Evolutionary conservation across 2,797 vertebrate species (phyloP).

Genomic region (Poecile montanus): DNA sequence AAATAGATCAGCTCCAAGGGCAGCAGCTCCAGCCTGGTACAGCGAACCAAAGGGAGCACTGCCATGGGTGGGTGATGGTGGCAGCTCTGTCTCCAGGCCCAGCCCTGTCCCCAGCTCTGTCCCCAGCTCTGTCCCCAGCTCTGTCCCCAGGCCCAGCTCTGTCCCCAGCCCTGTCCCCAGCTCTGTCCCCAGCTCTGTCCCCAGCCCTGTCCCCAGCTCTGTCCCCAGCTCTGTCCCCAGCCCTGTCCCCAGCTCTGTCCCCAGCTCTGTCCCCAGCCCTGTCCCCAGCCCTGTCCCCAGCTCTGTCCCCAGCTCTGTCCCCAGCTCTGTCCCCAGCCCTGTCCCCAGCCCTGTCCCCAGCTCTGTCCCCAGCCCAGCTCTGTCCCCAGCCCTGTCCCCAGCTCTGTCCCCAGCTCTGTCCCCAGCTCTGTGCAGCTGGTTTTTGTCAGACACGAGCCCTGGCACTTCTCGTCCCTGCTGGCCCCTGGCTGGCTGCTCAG

Average conservation of each 20-base stretch:
- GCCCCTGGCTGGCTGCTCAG: slow-evolving; percentile 46
- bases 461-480: not conserved
- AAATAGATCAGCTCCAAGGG: not conserved
- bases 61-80: not conserved
- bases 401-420: not conserved
- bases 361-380: not conserved
- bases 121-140: no score
- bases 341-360: not conserved
- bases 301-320: not conserved
- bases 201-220: not conserved
- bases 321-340: not conserved
- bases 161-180: no score
- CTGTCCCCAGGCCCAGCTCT: no score
- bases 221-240: not conserved
- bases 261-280: not conserved
- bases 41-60: rapidly evolving
- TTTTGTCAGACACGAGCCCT: not conserved
- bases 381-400: not conserved
- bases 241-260: not conserved
- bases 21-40: not conserved
- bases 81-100: not conserved
- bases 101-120: no score
- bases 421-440: slow-evolving; percentile 33
- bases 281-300: not conserved
- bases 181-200: not conserved